Base-by-base conservation (phyloP, 2,888 invertebrate species). In the Erebia palarica region DNA sequence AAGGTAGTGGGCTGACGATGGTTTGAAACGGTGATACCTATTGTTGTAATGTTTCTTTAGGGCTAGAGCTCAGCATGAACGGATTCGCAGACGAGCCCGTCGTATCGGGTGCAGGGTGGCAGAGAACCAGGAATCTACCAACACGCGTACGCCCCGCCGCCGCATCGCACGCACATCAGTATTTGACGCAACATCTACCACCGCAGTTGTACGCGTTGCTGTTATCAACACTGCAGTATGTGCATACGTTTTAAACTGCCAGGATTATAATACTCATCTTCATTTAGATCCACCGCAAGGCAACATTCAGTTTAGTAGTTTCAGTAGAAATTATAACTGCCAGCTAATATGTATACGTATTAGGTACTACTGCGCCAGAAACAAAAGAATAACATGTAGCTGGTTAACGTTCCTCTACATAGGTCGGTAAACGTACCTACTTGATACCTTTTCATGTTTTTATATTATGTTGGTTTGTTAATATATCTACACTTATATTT, bases 61-160 rank as follows among this genome's bases (percentile, higher is more conserved):
- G 89, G 75, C 74, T 93, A 80, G 90, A 92, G 68, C 84, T 92
- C 63, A 91, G 84, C 78, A 86, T 91, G 86, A 89, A 89, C 70
- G 90, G 91, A 0, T 89, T 83, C 65, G 90, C 90, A 0, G 92
- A 92, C 68, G 92, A 90, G 78, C 92, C 92, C 7, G 88, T 91
- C 90, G 92, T 92, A 18, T 93, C 92, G 0, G 92, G 92, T 0
- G 93, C 93, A 5, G 91, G 92, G 21, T 91, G 92, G 92, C 92
- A 91, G 80, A 86, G 90, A n/a, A 86, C 90, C 5, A 84, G 90
- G 71, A 85, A 82, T 77, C 74, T 81, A 0, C 84, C 84, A 0
- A 78, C 85, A 0, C 83, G 84, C 2, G 82, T 84, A 5, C 84
- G 82, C 1, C 87, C 90, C 0, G 89, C 91, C 0, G 89, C 91